These are phyloP conservation scores for Chymomyza procnemis DNA, from an alignment of 2,888 invertebrate genomes.

Conservation along the genomic window DNA sequence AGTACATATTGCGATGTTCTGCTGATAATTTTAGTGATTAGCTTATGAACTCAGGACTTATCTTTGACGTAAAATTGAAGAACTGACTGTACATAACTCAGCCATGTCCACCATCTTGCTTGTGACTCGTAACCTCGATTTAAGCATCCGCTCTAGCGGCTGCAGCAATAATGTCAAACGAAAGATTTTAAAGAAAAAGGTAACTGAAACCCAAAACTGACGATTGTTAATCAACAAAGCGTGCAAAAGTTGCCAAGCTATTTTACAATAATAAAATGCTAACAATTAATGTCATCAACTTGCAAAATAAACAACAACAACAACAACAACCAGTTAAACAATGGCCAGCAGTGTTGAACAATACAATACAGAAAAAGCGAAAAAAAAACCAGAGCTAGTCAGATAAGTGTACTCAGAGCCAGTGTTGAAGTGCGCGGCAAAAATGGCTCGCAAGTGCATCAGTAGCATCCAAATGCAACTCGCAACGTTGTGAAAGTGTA, in stretches of 20 bases:
- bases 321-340: constrained; percentile 46
- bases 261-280: constrained; percentile 30
- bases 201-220: constrained; percentile 23
- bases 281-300: constrained; percentile 69
- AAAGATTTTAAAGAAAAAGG: constrained; percentile 16
- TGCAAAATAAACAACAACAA: constrained; percentile 41
- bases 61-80: too few relatives aligned
- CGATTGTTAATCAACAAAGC: constrained; percentile 28
- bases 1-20: too few relatives aligned
- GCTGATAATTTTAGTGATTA: too few relatives aligned
- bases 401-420: neutral
- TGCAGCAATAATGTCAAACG: neutral
- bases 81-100: neutral
- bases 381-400: neutral
- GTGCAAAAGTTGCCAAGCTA: constrained; percentile 23
- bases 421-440: constrained; percentile 34
- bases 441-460: neutral
- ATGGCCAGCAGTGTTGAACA: constrained; percentile 50
- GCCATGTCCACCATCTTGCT: neutral
- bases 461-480: neutral
- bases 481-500: neutral
- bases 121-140: neutral
- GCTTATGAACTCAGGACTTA: too few relatives aligned
- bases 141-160: neutral
- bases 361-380: constrained; percentile 39